A percentile compares a stretch with the other conserved stretches of the same genome.
Conservation (phyloP, 2,797 vertebrate species). For the Acropternis orthonyx region DNA sequence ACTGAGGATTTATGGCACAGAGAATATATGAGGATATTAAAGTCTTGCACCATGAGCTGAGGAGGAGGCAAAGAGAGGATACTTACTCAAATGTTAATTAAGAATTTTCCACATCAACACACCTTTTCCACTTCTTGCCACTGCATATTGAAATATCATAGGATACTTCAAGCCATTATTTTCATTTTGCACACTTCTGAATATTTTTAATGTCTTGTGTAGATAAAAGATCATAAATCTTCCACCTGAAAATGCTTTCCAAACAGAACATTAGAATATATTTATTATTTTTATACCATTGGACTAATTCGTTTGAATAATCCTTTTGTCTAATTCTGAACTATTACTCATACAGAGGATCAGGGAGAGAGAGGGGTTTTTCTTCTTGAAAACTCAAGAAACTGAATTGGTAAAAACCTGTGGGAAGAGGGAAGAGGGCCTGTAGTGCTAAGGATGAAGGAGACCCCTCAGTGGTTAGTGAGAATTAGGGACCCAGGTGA, state of each 20-base stretch:
- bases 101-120: not conserved
- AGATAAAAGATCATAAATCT: not conserved
- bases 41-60: not conserved
- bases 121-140: not conserved
- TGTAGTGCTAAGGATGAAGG: not conserved
- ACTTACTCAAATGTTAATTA: conserved; percentile 21
- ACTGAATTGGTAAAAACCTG: not conserved
- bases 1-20: not conserved
- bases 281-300: not conserved
- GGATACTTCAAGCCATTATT: not conserved
- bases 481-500: not conserved
- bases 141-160: not conserved
- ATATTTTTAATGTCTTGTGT: not conserved
- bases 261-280: not conserved
- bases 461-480: not conserved
- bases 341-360: not conserved
- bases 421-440: not conserved
- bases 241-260: not conserved
- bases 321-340: not conserved
- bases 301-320: not conserved
- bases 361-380: not conserved
- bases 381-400: not conserved
- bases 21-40: not conserved
- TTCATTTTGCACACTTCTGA: not conserved
- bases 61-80: not conserved